Evolutionary conservation across 1,140 invertebrate species (phyloP), one percentile per base, ranked within the genome.

Genomic region (Hesperophylax magnus): DNA sequence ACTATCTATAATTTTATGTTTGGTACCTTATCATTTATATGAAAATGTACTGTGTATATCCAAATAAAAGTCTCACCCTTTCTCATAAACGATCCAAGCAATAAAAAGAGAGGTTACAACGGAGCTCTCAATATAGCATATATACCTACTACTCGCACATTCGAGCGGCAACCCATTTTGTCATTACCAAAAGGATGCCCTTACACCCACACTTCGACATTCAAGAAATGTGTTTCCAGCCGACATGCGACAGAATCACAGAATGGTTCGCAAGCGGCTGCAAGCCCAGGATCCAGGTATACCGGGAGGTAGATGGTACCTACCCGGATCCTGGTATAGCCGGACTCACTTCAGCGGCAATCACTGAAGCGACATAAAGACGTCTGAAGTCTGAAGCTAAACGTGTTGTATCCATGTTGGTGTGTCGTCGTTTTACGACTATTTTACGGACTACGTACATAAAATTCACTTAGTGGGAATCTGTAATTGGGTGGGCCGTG

Each of bases 131-230:
- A 6, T 9, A 8, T 27, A 27, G 27, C 5, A 27, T 27, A 5
- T n/a, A n/a, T n/a, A n/a, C n/a, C n/a, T n/a, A n/a, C n/a, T n/a
- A 31, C 7, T 31, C 31, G 8, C 56, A 58, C 7, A 58, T 58
- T 20, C n/a, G 11, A 58, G 56, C 20, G 5, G 56, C 31, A 31
- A 31, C 34, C n/a, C 56, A 60, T 60, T 60, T 60, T 22, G n/a
- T 60, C 56, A 60, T 60, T 60, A 60, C 56, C 56, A 22, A 60
- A 60, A 22, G 56, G 56, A 60, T 60, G 56, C 56, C n/a, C 6
- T 60, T 22, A 22, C 56, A 7, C 56, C 56, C 56, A 60, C 56
- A 60, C 56, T 18, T 60, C 56, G 56, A 39, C 34, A 8, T 39
- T 5, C 34, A 39, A 20, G 56, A 60, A 60, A 60, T 60, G 15